phyloP scores from a whole-genome alignment of 2,888 invertebrate genomes.

The Eupithecia vulgata region DNA sequence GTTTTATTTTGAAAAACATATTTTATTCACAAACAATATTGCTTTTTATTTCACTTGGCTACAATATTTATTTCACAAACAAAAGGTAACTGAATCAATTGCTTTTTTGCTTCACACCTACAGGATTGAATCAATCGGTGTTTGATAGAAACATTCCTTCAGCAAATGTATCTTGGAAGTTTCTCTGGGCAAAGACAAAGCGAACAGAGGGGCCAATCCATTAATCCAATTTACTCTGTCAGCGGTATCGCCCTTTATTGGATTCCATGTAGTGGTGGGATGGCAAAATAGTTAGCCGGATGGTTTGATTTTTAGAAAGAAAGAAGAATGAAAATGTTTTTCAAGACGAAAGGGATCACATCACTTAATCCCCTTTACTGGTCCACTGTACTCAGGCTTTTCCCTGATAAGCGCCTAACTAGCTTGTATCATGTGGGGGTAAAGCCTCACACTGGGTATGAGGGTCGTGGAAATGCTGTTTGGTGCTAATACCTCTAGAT shows the following conservation, averaged over 20 bases:
- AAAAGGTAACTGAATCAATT: conserved; percentile 8
- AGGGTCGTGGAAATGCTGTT: too few relatives aligned
- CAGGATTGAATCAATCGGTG: conserved; percentile 30
- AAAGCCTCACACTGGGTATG: too few relatives aligned
- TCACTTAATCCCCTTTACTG: not conserved
- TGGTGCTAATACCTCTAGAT: too few relatives aligned
- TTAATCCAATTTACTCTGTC: conserved; percentile 64
- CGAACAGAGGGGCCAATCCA: conserved; percentile 56
- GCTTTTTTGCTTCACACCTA: conserved; percentile 14
- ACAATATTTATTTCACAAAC: not conserved
- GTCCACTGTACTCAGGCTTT: not conserved
- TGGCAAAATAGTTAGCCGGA: not conserved
- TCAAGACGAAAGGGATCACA: not conserved
- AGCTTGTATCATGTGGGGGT: not conserved
- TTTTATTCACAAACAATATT: not conserved
- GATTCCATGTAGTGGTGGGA: conserved; percentile 30
- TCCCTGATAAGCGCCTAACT: not conserved
- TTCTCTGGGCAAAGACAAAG: conserved; percentile 43
- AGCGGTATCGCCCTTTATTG: conserved; percentile 51
- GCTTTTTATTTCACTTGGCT: not conserved
- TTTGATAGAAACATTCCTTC: conserved; percentile 33
- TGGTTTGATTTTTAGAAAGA: not conserved
- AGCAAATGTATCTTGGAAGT: conserved; percentile 34
- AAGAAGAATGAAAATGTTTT: not conserved
- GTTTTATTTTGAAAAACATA: not conserved